Evolutionary conservation across 2,888 invertebrate species (phyloP), one percentile per base, ranked within the genome.

Genomic region (Apamea monoglypha): DNA sequence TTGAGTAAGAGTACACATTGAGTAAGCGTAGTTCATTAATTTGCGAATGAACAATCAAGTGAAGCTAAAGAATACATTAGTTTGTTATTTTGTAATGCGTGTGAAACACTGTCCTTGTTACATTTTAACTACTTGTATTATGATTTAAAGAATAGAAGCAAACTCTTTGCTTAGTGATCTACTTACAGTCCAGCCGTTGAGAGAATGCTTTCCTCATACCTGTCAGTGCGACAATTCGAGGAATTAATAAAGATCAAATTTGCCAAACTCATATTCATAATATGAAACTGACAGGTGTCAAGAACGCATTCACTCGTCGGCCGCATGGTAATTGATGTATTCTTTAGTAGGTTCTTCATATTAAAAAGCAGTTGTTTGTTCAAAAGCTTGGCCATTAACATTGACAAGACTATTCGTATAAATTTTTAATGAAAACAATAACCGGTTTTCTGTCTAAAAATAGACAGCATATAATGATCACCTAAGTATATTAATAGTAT

Each of bases 1-100:
- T 72, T 74, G 64, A 59, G 70, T 71, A 71, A 83, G 72, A 50
- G 21, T 21, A 59, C 56, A 61, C 14, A 73, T 72, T 74, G 64
- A 59, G 70, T 71, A 71, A 83, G 72, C 50, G 21, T 21, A 59
- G 50, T 81, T 81, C 40, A 70, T 74, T 85, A 56, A 83, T 83
- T 87, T 80, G 74, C 78, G 79, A 78, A 74, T 78, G 36, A 76
- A 85, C 70, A 78, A 80, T 76, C 29, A 82, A 79, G 47, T 73
- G n/a, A 63, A 59, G 50, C n/a, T 67, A 56, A 72, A 71, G 68
- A 70, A 74, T 81, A 73, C 21, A 53, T 84, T 76, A 29, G 18
- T 80, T 63, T 63, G 66, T 64, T 59, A 14, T 73, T 70, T 76
- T 80, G 76, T 72, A 80, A 80, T 16, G 14, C 14, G n/a, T 29